Evolutionary conservation across 2,797 vertebrate species (phyloP).

Genomic region (Neosilurus hyrtlii): DNA sequence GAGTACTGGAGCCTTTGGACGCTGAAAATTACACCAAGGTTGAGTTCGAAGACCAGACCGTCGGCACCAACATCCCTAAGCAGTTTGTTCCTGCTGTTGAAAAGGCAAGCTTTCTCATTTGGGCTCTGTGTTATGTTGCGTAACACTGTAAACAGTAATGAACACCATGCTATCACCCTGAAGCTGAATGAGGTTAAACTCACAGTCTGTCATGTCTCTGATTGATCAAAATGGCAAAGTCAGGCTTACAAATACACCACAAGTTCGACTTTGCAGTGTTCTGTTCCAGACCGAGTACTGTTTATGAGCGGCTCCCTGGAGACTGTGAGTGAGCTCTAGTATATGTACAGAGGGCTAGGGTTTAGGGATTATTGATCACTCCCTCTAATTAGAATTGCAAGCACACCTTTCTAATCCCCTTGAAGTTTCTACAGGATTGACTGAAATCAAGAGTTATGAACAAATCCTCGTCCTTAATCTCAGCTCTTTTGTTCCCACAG

Average conservation of each 20-base stretch:
- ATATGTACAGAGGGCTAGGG: neutral
- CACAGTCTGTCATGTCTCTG: neutral
- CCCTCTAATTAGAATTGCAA: neutral
- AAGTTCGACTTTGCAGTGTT: neutral
- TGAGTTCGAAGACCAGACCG: slow-evolving; percentile 87
- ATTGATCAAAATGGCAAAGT: neutral
- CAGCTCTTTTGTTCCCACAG: neutral
- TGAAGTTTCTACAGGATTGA: slow-evolving; percentile 12
- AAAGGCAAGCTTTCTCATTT: slow-evolving; percentile 72
- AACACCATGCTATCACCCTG: neutral
- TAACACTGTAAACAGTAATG: neutral
- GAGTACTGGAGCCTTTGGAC: slow-evolving; percentile 85
- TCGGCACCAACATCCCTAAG: slow-evolving; percentile 91
- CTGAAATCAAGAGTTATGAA: neutral
- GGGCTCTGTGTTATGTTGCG: neutral
- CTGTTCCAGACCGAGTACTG: neutral
- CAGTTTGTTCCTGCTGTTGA: slow-evolving; percentile 92
- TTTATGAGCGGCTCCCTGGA: neutral
- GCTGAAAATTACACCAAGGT: slow-evolving; percentile 80
- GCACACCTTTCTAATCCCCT: neutral
- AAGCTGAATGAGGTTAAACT: neutral
- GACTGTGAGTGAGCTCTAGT: neutral
- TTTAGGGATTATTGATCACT: slow-evolving; percentile 1
- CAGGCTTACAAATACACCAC: neutral
- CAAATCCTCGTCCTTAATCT: slow-evolving; percentile 5